Evolutionary conservation across 2,797 vertebrate genomes (phyloP).

Genomic region (Coendou prehensilis): DNA sequence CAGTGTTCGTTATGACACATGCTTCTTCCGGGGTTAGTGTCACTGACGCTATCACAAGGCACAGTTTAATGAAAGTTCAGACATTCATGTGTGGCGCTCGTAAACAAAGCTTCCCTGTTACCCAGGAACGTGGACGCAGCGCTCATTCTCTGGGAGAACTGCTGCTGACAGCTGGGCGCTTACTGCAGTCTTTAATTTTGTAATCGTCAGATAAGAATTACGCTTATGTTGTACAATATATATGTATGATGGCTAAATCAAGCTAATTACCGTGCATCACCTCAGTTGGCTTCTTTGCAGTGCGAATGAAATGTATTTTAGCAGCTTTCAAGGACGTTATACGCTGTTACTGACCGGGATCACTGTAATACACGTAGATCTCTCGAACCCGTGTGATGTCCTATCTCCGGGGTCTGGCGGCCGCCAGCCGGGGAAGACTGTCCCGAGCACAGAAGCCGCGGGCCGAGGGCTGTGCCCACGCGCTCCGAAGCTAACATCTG

Average conservation of each 20-base stretch:
- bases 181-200: not conserved
- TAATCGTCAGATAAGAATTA: not conserved
- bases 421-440: accelerated
- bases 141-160: too few relatives aligned
- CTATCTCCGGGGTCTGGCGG: not conserved
- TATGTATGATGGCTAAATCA: not conserved
- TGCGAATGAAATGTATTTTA: not conserved
- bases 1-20: not conserved
- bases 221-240: too few relatives aligned
- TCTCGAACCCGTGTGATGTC: not conserved
- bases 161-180: not conserved
- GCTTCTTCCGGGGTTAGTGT: not conserved
- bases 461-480: not conserved
- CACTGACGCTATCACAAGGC: accelerated
- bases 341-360: not conserved
- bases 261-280: not conserved
- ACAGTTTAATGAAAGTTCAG: not conserved
- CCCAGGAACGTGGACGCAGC: not conserved
- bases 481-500: not conserved
- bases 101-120: too few relatives aligned
- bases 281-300: not conserved
- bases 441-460: not conserved
- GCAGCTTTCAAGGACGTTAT: not conserved
- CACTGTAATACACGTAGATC: not conserved
- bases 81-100: not conserved